These are phyloP conservation scores for Calephelis perditalis DNA, from an alignment of 2,888 invertebrate genomes.

Conservation along the genomic window DNA sequence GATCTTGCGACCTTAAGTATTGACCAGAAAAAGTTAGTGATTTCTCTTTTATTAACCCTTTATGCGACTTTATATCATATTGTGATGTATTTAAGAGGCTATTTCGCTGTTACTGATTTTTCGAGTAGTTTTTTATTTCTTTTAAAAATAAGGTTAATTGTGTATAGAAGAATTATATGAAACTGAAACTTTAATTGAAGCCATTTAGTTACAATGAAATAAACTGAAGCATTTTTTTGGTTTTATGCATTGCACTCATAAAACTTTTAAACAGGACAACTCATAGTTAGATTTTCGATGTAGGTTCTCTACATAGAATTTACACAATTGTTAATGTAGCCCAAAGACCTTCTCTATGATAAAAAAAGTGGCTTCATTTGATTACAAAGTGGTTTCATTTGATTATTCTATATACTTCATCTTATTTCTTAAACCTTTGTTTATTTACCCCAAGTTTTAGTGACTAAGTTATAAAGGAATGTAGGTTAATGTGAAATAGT, in stretches of 20 bases:
- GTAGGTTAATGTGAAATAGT: conserved; percentile 32
- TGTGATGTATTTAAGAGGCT: conserved; percentile 45
- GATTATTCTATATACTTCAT: conserved; percentile 6
- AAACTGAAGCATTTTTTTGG: not conserved
- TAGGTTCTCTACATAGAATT: no score
- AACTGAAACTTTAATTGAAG: not conserved
- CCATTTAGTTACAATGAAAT: not conserved
- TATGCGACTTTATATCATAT: conserved; percentile 42
- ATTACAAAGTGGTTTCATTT: not conserved
- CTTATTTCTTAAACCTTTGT: conserved; percentile 22
- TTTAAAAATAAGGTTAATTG: conserved; percentile 15
- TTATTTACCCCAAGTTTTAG: conserved; percentile 33
- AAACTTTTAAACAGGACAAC: no score
- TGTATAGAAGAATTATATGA: conserved; percentile 18
- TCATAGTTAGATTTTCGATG: no score
- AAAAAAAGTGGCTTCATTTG: no score
- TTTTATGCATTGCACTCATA: no score
- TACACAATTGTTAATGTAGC: no score
- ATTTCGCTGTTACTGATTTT: conserved; percentile 3
- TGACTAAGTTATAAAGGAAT: conserved; percentile 30
- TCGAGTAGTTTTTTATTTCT: not conserved
- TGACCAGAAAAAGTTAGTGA: conserved; percentile 65
- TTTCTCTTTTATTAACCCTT: conserved; percentile 44
- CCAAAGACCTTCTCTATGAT: no score
- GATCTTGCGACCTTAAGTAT: conserved; percentile 53